Base-by-base conservation (phyloP, 2,113 vertebrate species). In the Psilopsiagon aymara region DNA sequence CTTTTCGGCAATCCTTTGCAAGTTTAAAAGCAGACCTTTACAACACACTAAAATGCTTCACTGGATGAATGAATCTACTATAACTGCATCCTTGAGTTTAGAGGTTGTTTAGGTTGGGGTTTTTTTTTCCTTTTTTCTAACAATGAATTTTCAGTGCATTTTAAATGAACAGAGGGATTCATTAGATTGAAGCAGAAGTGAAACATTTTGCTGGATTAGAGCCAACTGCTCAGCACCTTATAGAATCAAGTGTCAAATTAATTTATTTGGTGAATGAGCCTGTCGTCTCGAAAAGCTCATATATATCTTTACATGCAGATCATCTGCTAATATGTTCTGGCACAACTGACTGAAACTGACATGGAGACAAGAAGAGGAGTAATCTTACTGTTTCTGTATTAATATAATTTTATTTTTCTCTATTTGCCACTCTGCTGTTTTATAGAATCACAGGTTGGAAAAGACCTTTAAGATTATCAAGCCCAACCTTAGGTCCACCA, bases 31-130 rank as follows among this genome's bases (percentile, higher is more conserved):
- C 4, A 52, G 35, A 44, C 27, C 4, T 51, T 84, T 60, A 69
- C 4, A 55, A 82, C 80, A 83, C 12, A 44, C 3, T 59, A 21
- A 79, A 86, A 55, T 33, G 6, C 1, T 7, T 66, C 33, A 46
- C 15, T 60, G 33, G 29, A 51, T 66, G 24, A 83, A 73, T 43
- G 6, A 81, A 39, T 43, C 13, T 55, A 33, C 13, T 79, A 4
- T 29, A 69, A 62, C 9, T 39, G 9, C 6, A 44, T 41, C 44
- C 0, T 2, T 53, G 18, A 6, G 3, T 71, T 92, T 68, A 60
- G 25, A 59, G 4, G 15, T 23, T 52, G 7, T 31, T 70, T 63
- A 21, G 3, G 7, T 11, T 35, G 25, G 13, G 3, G 0, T 0
- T 0, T 21, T 25, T 1, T 29, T 63, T 25, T 7, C 0, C 6